A percentile compares a stretch with the other conserved stretches of the same genome.
Evolutionary conservation across 1,140 invertebrate genomes (phyloP).

Genomic region (Archegozetes longisetosus): DNA sequence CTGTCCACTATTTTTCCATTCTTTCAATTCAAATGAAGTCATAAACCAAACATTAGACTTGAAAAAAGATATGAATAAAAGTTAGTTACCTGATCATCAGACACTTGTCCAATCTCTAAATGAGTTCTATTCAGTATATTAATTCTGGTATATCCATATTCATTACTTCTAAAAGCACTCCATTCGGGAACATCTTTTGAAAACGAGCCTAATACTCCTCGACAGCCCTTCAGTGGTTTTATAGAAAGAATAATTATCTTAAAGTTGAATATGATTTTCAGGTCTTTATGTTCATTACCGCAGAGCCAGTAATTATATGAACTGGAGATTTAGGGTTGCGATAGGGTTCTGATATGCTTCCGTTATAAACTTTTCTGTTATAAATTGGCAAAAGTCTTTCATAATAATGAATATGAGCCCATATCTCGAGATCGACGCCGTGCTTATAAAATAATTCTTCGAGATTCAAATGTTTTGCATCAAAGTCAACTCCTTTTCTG

Average conservation of each 20-base stretch:
- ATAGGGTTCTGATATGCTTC: slow-evolving; percentile 67
- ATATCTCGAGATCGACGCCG: slow-evolving; percentile 86
- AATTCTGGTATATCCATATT: slow-evolving; percentile 86
- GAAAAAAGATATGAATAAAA: no score
- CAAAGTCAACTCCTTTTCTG: no score
- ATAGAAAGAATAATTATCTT: no score
- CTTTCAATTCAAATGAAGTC: no score
- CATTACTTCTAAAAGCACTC: slow-evolving; percentile 68
- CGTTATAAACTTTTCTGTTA: slow-evolving; percentile 59
- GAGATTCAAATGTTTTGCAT: slow-evolving; percentile 38
- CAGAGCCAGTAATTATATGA: slow-evolving; percentile 47
- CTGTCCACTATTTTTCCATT: slow-evolving; percentile 51
- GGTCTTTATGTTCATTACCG: slow-evolving; percentile 9
- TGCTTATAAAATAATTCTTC: slow-evolving; percentile 59
- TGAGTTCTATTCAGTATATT: slow-evolving; percentile 65
- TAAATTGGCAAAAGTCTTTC: slow-evolving; percentile 86
- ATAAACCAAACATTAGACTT: no score
- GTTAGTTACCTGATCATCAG: slow-evolving; percentile 36
- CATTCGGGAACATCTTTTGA: no score
- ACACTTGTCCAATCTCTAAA: slow-evolving; percentile 77
- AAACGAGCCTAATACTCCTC: slow-evolving; percentile 1
- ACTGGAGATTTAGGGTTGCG: slow-evolving; percentile 71
- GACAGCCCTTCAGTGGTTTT: no score
- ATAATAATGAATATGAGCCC: slow-evolving; percentile 92
- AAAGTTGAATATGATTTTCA: no score